Evolutionary conservation across 1,140 invertebrate species (phyloP).

Genomic region (Drosophila teissieri): DNA sequence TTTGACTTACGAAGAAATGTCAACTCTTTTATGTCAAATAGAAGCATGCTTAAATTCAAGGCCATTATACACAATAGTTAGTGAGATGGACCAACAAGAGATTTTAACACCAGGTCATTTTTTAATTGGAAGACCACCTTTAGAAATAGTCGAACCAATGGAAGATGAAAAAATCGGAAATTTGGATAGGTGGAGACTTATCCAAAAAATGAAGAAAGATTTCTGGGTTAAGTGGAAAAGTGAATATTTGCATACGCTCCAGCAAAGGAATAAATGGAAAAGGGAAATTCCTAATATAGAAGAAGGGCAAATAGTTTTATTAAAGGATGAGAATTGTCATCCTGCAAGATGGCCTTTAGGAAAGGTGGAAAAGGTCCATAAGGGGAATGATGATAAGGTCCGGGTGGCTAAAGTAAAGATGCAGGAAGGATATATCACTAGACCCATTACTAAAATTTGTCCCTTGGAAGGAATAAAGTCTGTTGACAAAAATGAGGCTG

Average conservation of each 20-base stretch:
- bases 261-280: constrained; percentile 5
- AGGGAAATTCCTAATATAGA: background rate
- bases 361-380: background rate
- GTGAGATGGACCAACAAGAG: too few relatives aligned
- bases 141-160: too few relatives aligned
- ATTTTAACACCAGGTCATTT: too few relatives aligned
- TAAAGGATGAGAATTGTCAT: constrained; percentile 2
- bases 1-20: too few relatives aligned
- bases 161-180: too few relatives aligned
- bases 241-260: background rate
- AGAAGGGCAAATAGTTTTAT: background rate
- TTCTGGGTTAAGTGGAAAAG: background rate
- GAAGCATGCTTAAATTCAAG: too few relatives aligned
- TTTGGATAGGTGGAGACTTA: constrained; percentile 1
- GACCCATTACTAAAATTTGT: background rate
- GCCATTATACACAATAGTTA: too few relatives aligned
- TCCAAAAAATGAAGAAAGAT: background rate
- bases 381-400: background rate
- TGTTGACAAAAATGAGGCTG: background rate
- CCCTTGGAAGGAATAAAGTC: background rate
- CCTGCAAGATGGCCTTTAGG: background rate
- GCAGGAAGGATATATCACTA: background rate
- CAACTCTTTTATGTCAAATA: too few relatives aligned
- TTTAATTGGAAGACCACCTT: too few relatives aligned
- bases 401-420: background rate